These are phyloP conservation scores for Conus canariensis DNA, from an alignment of 2,888 invertebrate genomes.

Conservation along the genomic window DNA sequence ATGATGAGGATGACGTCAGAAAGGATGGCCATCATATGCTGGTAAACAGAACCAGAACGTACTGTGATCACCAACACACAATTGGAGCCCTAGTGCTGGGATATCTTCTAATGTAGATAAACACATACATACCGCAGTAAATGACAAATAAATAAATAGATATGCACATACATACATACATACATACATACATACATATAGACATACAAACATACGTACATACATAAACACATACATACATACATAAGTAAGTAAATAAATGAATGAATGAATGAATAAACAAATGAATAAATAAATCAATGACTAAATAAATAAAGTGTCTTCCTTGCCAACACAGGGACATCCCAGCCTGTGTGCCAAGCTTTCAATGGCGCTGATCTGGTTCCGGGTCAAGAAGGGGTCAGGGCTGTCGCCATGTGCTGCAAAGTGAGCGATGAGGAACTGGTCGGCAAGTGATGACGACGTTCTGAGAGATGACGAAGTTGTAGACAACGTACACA, in stretches of 20 bases:
- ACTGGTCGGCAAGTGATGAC: background rate
- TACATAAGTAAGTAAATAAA: background rate
- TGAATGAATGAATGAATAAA: background rate
- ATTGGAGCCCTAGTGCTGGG: background rate
- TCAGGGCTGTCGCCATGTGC: slow-evolving; percentile 10
- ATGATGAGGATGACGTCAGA: background rate
- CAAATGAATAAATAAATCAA: background rate
- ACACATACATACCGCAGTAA: background rate
- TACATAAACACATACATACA: too few relatives aligned
- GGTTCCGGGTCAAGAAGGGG: background rate
- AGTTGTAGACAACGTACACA: too few relatives aligned
- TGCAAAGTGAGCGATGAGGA: background rate
- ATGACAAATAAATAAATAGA: too few relatives aligned
- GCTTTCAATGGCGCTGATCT: slow-evolving; percentile 6
- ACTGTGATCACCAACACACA: too few relatives aligned
- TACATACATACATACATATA: background rate
- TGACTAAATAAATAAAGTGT: background rate
- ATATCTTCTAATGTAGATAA: background rate
- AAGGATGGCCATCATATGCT: background rate
- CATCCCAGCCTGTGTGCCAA: background rate
- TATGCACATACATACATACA: background rate
- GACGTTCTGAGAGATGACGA: background rate
- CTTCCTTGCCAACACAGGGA: background rate
- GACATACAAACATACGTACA: background rate
- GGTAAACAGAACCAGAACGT: too few relatives aligned